phyloP scores from a whole-genome alignment of 2,113 vertebrate genomes.

The Ciconia stormi region DNA sequence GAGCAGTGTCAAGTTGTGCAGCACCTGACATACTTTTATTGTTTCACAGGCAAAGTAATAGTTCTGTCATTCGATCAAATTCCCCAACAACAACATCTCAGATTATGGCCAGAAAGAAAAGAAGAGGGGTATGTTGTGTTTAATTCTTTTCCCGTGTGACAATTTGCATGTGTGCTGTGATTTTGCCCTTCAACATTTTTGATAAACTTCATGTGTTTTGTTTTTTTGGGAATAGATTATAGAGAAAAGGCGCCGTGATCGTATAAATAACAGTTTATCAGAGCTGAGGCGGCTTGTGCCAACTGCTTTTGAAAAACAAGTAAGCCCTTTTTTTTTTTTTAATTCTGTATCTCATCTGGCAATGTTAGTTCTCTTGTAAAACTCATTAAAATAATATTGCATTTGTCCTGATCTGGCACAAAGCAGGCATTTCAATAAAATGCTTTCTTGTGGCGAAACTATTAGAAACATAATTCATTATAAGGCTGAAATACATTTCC shows the following conservation, averaged over 20 bases:
- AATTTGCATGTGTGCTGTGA: not conserved
- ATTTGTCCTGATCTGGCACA: conserved; percentile 77
- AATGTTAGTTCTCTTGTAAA: conserved; percentile 71
- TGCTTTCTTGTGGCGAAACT: conserved; percentile 84
- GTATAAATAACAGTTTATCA: conserved; percentile 95
- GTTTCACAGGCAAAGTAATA: conserved; percentile 77
- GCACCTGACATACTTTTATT: conserved; percentile 62
- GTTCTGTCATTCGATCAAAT: conserved; percentile 82
- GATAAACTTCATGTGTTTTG: conserved; percentile 55
- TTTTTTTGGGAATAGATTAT: conserved; percentile 83
- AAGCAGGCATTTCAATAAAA: conserved; percentile 77
- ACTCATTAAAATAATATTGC: conserved; percentile 79
- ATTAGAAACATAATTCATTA: conserved; percentile 81
- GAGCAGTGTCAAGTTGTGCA: not conserved
- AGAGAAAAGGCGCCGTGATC: conserved; percentile 93
- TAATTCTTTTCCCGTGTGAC: not conserved
- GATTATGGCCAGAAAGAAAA: conserved; percentile 92
- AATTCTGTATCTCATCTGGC: conserved; percentile 69
- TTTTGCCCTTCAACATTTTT: conserved; percentile 35
- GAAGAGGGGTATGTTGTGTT: conserved; percentile 81
- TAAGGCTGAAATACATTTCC: conserved; percentile 80
- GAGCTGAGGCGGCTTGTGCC: conserved; percentile 92
- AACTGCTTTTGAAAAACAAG: conserved; percentile 95
- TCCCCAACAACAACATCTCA: conserved; percentile 90
- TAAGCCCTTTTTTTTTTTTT: conserved; percentile 63